A percentile compares a stretch with the other conserved stretches of the same genome.
Conservation (phyloP, 2,888 invertebrate genomes). For the Oasisia sp. region DNA sequence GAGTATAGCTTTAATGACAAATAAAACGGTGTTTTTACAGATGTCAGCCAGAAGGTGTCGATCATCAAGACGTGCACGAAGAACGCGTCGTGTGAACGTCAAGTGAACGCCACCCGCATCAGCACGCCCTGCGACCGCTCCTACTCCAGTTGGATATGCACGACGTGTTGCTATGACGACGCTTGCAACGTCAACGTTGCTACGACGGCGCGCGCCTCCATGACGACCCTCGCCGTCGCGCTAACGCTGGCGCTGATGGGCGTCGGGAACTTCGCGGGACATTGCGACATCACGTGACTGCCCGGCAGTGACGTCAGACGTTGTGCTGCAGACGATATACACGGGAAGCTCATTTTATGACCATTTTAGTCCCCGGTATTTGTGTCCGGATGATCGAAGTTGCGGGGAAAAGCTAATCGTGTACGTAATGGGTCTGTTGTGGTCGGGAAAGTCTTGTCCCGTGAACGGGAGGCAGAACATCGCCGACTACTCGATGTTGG, state of each 20-base stretch:
- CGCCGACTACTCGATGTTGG: no score
- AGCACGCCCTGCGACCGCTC: constrained; percentile 39
- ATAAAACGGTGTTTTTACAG: constrained; percentile 34
- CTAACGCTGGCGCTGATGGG: background rate
- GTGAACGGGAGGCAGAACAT: no score
- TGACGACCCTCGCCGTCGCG: background rate
- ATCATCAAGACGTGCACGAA: constrained; percentile 45
- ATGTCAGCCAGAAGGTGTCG: constrained; percentile 43
- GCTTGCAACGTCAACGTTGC: constrained; percentile 41
- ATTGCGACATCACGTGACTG: background rate
- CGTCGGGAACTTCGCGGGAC: background rate
- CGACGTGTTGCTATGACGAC: constrained; percentile 43
- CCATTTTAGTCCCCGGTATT: no score
- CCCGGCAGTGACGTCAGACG: background rate
- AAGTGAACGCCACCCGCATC: constrained; percentile 38
- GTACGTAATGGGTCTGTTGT: no score
- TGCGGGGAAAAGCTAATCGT: no score
- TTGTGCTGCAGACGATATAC: background rate
- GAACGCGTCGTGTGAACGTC: constrained; percentile 42
- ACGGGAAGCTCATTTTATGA: no score
- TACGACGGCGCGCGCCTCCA: background rate
- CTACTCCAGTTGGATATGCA: constrained; percentile 42
- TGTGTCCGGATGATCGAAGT: no score
- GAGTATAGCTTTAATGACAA: no score
- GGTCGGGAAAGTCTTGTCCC: no score